Evolutionary conservation across 2,888 invertebrate species (phyloP).

Genomic region (Eupsilia transversa): DNA sequence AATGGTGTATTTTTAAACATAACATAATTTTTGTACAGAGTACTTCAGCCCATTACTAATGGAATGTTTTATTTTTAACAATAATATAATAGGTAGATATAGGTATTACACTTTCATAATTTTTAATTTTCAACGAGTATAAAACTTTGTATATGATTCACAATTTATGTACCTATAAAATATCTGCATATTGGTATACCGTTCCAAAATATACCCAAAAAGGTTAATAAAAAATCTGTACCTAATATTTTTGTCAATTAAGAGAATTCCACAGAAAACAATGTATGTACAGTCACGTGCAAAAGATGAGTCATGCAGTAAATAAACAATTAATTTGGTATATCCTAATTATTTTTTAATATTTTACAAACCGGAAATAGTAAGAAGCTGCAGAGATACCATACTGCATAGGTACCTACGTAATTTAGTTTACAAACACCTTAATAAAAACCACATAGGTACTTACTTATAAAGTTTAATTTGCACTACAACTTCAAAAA

Average conservation of each 20-base stretch:
- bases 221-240: not conserved
- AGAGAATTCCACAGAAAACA: not conserved
- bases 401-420: not conserved
- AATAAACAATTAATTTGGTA: not conserved
- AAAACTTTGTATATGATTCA: not conserved
- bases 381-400: not conserved
- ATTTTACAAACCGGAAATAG: not conserved
- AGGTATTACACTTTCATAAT: not conserved
- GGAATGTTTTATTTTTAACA: conserved; percentile 45
- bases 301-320: not conserved
- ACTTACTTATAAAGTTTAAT: not conserved
- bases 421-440: not conserved
- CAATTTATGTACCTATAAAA: not conserved
- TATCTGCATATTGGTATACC: not conserved
- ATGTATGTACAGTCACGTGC: not conserved
- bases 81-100: not conserved
- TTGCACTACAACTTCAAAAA: not conserved
- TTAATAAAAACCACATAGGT: not conserved
- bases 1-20: not conserved
- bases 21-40: conserved; percentile 8
- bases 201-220: not conserved
- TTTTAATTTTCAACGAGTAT: not conserved
- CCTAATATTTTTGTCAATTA: not conserved
- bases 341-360: too few relatives aligned
- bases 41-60: conserved; percentile 7